Evolutionary conservation across 30 jellyfish, hydroid and myxozoan species (phyloP).

Genomic region (Aurelia aurita complex sp. Pacific): DNA sequence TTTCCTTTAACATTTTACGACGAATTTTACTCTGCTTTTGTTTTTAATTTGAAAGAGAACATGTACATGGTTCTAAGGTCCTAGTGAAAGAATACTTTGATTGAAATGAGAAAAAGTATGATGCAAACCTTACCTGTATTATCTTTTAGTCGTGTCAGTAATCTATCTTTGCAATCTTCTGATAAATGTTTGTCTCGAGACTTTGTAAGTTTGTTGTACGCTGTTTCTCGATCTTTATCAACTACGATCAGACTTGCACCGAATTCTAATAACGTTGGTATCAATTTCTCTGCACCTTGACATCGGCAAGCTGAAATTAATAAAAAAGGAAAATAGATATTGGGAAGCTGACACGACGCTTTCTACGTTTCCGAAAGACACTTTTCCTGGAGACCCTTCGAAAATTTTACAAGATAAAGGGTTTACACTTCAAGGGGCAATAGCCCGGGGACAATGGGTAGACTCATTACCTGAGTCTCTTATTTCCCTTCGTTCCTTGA

Average conservation of each 20-base stretch:
- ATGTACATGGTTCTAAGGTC: no score
- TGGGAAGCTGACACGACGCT: neutral
- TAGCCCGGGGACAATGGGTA: no score
- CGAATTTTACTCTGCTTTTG: no score
- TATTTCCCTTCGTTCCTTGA: no score
- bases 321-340: neutral
- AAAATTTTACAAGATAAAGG: no score
- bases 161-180: neutral
- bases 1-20: no score
- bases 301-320: slow-evolving; percentile 13
- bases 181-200: slow-evolving; percentile 11
- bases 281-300: slow-evolving; percentile 12
- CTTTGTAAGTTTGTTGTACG: slow-evolving; percentile 1
- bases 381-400: neutral
- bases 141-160: neutral
- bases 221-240: slow-evolving; percentile 15
- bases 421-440: no score
- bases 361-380: neutral
- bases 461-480: no score
- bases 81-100: no score
- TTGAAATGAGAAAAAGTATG: no score
- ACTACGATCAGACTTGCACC: slow-evolving; percentile 47
- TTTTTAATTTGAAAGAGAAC: no score
- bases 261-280: slow-evolving; percentile 27
- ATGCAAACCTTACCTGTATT: slow-evolving; percentile 3